phyloP scores from a whole-genome alignment of 2,797 vertebrate genomes.

The Hipposideros larvatus region DNA sequence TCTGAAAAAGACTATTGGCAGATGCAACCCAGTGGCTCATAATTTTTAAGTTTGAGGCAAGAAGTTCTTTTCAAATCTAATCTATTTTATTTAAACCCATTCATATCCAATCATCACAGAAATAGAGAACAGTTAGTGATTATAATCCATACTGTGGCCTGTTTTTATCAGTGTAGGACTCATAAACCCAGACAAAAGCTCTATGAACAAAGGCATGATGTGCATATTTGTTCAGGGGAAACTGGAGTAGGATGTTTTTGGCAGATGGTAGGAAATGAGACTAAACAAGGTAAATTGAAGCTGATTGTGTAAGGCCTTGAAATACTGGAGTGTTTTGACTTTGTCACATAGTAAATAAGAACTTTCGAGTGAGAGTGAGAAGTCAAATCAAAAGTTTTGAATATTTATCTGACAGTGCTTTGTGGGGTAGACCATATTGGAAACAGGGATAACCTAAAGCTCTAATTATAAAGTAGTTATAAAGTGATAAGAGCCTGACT shows the following conservation, averaged over 20 bases:
- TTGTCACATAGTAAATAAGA: not conserved
- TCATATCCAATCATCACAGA: not conserved
- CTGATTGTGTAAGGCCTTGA: not conserved
- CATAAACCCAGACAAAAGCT: not conserved
- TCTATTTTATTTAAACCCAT: not conserved
- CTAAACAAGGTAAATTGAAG: not conserved
- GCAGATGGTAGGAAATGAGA: not conserved
- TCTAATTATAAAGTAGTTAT: not conserved
- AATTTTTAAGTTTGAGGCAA: conserved; percentile 32
- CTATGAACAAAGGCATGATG: not conserved
- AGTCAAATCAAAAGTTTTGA: not conserved
- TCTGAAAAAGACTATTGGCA: not conserved
- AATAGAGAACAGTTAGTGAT: not conserved
- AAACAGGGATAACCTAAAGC: not conserved
- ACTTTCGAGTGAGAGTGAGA: not conserved
- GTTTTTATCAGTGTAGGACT: not conserved
- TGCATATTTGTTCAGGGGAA: not conserved
- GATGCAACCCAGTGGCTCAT: not conserved
- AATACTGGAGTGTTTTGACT: not conserved
- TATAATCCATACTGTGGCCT: not conserved
- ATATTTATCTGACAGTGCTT: not conserved
- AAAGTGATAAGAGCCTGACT: not conserved
- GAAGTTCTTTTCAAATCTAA: conserved; percentile 7
- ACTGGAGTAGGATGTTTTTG: not conserved
- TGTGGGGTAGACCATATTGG: not conserved